phyloP scores from a whole-genome alignment of 2,113 vertebrate genomes.

The Corythoichthys intestinalis region DNA sequence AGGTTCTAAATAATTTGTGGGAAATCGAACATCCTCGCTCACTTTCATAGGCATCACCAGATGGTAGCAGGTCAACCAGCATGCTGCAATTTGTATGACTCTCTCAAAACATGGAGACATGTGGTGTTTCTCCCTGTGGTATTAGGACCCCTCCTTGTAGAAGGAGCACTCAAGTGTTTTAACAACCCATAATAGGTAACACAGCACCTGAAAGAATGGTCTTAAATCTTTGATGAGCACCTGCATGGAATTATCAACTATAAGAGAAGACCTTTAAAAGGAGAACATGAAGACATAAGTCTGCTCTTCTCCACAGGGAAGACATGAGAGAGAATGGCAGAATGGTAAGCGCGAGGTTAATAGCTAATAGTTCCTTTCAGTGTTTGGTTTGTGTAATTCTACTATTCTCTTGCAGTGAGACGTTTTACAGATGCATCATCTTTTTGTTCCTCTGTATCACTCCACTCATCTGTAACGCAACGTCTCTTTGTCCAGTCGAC shows the following conservation, averaged over 20 bases:
- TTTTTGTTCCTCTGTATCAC: constrained; percentile 59
- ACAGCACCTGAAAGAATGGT: constrained; percentile 64
- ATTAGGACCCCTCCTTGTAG: constrained; percentile 3
- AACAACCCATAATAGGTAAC: constrained; percentile 69
- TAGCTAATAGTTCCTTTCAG: not conserved
- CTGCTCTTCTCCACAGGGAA: constrained; percentile 26
- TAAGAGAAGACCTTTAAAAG: constrained; percentile 20
- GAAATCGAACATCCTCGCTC: constrained; percentile 39
- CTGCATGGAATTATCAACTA: constrained; percentile 55
- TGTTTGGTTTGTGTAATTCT: not conserved
- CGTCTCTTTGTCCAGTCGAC: constrained; percentile 63
- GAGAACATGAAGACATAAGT: constrained; percentile 22
- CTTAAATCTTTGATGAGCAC: constrained; percentile 74
- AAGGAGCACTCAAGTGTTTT: constrained; percentile 33
- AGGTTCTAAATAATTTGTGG: constrained; percentile 73
- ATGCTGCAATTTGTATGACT: not conserved
- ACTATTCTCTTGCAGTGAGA: constrained; percentile 56
- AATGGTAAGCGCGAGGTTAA: constrained; percentile 46
- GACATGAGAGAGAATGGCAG: constrained; percentile 19
- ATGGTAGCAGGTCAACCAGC: constrained; percentile 9
- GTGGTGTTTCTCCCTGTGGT: not conserved
- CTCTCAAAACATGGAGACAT: not conserved
- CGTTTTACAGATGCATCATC: constrained; percentile 51
- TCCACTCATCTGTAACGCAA: constrained; percentile 31
- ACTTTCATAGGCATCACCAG: constrained; percentile 46